Percentiles rank a stretch among this genome's conserved stretches.
Conservation (phyloP, 1,140 invertebrate species). For the Listronotus oregonensis region DNA sequence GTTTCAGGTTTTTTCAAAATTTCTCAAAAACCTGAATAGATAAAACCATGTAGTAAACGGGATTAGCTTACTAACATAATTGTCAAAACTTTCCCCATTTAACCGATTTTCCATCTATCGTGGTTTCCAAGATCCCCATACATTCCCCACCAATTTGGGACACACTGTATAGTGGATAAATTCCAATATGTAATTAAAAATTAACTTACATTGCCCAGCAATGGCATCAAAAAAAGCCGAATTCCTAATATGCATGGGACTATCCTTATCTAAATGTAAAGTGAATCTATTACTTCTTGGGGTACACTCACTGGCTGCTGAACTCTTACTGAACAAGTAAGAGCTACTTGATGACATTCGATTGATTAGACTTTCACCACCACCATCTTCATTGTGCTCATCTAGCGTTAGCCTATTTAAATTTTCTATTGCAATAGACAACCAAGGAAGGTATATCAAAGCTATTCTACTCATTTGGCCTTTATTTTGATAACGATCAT, state of each 20-base stretch:
- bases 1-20: too few relatives aligned
- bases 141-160: too few relatives aligned
- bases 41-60: too few relatives aligned
- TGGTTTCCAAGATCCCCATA: too few relatives aligned
- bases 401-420: constrained; percentile 64
- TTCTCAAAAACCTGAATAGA: too few relatives aligned
- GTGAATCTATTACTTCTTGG: constrained; percentile 57
- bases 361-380: constrained; percentile 57
- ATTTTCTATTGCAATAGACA: constrained; percentile 85
- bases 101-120: too few relatives aligned
- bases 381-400: constrained; percentile 47
- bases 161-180: too few relatives aligned
- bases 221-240: constrained; percentile 79
- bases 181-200: not conserved
- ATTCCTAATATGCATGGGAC: constrained; percentile 68
- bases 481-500: constrained; percentile 83
- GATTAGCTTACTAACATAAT: too few relatives aligned
- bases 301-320: constrained; percentile 47
- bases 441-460: constrained; percentile 87
- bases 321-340: constrained; percentile 50
- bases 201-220: constrained; percentile 67
- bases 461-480: constrained; percentile 85
- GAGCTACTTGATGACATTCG: constrained; percentile 58
- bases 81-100: too few relatives aligned
- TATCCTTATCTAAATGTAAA: constrained; percentile 62